Conservation (phyloP, 2,888 invertebrate genomes). For the Habroteleia sp. region DNA sequence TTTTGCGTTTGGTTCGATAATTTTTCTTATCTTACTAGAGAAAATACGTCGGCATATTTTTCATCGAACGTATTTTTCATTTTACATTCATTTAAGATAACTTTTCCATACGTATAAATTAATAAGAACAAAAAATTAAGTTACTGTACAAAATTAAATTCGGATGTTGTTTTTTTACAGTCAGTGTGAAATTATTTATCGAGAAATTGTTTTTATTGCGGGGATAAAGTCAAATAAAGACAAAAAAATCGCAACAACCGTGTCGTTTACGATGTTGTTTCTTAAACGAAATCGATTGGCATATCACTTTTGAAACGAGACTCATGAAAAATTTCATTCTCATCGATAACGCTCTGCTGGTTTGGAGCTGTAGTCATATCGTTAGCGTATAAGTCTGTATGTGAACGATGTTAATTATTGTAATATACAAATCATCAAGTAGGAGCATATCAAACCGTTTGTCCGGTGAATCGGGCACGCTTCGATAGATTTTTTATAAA, state of each 20-base stretch:
- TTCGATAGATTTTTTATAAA: conserved; percentile 78
- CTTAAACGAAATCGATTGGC: conserved; percentile 63
- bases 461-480: conserved; percentile 74
- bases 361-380: conserved; percentile 80
- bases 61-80: too few relatives aligned
- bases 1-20: background rate
- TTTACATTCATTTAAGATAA: too few relatives aligned
- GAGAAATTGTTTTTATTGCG: conserved; percentile 29
- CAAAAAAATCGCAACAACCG: conserved; percentile 45
- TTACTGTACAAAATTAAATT: too few relatives aligned
- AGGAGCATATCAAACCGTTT: conserved; percentile 77
- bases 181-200: conserved; percentile 45
- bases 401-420: conserved; percentile 80
- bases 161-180: conserved; percentile 3
- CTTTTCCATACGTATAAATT: too few relatives aligned
- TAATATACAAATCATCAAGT: conserved; percentile 78
- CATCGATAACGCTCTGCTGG: conserved; percentile 79
- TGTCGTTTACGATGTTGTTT: conserved; percentile 41
- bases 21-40: background rate
- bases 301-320: conserved; percentile 66
- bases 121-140: too few relatives aligned
- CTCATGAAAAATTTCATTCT: conserved; percentile 74
- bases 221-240: conserved; percentile 40
- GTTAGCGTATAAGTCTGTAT: conserved; percentile 79
- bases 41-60: background rate